Evolutionary conservation across 2,113 vertebrate genomes (phyloP), one percentile per base, ranked within the genome.

Genomic region (Vanacampus margaritifer): DNA sequence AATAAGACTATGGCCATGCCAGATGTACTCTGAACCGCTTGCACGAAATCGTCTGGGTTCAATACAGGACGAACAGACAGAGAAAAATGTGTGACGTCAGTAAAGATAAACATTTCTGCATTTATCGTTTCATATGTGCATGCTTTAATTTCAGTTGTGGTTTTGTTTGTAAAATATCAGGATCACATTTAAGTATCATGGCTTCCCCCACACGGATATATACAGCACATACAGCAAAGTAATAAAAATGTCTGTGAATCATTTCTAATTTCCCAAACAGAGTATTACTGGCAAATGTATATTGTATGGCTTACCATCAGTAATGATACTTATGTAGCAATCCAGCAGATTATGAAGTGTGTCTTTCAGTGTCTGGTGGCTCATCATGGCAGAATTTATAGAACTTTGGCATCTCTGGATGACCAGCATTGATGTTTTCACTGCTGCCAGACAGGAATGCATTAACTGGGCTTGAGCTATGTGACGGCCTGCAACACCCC

Each of bases 1-100:
- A 97, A 87, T 43, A 98, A 86, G 78, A 96, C 87, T 39, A 95
- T 79, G 0, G 95, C 96, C 91, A 99, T 93, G 48, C 94, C 96
- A 0, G 96, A 93, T 6, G 95, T 94, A 37, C 93, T 95, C 81
- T 94, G 95, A 63, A 97, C 89, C 13, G 93, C 91, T 84, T 95
- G 95, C 75, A 97, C 78, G 0, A 98, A 93, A 32, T 93, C 91
- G 86, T 90, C 97, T 99, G 65, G 9, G 72, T n/a, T 57, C 6
- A 64, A 60, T 6, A 64, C 1, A 62, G 0, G 21, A 53, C 32
- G 12, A 4, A 65, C 8, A 39, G 48, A 7, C 35, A 28, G 10
- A 45, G n/a, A 11, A 28, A 37, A 21, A n/a, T 13, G 37, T 24
- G 12, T 11, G 24, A 57, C 17, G 54, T 57, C 26, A 57, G 26